These are phyloP conservation scores for Theretra japonica DNA, from an alignment of 2,888 invertebrate genomes.

Conservation along the genomic window DNA sequence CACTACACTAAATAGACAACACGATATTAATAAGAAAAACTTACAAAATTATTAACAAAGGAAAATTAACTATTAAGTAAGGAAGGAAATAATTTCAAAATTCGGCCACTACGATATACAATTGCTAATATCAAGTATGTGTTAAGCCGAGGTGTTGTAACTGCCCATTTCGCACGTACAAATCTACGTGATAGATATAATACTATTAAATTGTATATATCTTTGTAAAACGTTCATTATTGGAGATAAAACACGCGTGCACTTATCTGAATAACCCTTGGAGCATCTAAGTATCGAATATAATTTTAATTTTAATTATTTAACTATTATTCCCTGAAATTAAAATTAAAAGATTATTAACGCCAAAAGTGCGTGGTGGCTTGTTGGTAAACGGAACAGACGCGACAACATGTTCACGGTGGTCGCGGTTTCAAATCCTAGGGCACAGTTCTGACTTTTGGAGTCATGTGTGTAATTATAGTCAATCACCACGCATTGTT, in stretches of 20 bases:
- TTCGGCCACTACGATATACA: constrained; percentile 28
- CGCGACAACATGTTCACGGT: too few relatives aligned
- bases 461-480: too few relatives aligned
- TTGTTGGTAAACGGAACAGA: too few relatives aligned
- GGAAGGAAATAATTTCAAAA: constrained; percentile 30
- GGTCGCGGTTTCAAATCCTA: too few relatives aligned
- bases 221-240: constrained; percentile 14
- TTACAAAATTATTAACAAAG: constrained; percentile 17
- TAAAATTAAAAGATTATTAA: too few relatives aligned
- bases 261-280: neutral
- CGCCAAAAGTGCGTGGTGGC: too few relatives aligned
- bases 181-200: constrained; percentile 34
- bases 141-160: constrained; percentile 36
- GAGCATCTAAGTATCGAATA: neutral
- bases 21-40: neutral
- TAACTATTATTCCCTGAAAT: neutral
- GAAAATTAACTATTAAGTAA: constrained; percentile 20
- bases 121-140: constrained; percentile 28
- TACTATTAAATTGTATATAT: neutral
- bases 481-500: too few relatives aligned
- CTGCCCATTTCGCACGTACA: constrained; percentile 41
- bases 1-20: too few relatives aligned
- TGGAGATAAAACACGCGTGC: constrained; percentile 35
- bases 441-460: too few relatives aligned
- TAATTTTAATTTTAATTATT: neutral